phyloP scores from a whole-genome alignment of 2,888 invertebrate genomes.

The Stenotaenia linearis region DNA sequence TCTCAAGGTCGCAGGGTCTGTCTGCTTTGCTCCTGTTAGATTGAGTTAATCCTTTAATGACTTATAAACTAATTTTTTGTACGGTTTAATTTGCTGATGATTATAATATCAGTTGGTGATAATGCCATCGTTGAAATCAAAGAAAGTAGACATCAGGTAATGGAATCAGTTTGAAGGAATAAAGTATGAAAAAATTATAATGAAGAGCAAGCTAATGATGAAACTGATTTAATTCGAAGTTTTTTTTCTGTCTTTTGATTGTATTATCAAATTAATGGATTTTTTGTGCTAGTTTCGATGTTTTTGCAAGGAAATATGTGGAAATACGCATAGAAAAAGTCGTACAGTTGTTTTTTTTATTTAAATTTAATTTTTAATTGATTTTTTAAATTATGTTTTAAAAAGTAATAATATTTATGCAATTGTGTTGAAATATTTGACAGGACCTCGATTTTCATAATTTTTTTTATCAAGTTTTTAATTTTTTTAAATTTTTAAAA shows the following conservation, averaged over 20 bases:
- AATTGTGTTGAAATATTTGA: not conserved
- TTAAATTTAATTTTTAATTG: not conserved
- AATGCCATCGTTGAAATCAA: not conserved
- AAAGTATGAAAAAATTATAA: not conserved
- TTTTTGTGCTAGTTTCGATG: too few species aligned
- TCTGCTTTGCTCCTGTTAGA: not conserved
- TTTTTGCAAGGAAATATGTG: too few species aligned
- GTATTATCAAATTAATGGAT: too few species aligned
- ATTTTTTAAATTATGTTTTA: not conserved
- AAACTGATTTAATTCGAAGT: too few species aligned
- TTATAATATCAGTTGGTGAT: not conserved
- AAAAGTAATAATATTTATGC: not conserved
- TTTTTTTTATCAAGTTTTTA: not conserved
- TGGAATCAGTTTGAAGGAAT: not conserved
- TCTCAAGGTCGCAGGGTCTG: not conserved
- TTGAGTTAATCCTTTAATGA: slow-evolving; percentile 3
- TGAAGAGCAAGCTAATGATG: too few species aligned
- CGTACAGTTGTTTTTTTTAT: not conserved
- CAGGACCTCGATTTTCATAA: not conserved
- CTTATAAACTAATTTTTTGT: not conserved
- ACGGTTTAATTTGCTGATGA: not conserved
- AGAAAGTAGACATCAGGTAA: not conserved
- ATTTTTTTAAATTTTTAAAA: not conserved
- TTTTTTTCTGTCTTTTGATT: too few species aligned
- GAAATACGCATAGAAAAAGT: not conserved